A percentile compares a stretch with the other conserved stretches of the same genome.
Evolutionary conservation across 2,888 invertebrate genomes (phyloP).

Genomic region (Perizoma affinitatum): DNA sequence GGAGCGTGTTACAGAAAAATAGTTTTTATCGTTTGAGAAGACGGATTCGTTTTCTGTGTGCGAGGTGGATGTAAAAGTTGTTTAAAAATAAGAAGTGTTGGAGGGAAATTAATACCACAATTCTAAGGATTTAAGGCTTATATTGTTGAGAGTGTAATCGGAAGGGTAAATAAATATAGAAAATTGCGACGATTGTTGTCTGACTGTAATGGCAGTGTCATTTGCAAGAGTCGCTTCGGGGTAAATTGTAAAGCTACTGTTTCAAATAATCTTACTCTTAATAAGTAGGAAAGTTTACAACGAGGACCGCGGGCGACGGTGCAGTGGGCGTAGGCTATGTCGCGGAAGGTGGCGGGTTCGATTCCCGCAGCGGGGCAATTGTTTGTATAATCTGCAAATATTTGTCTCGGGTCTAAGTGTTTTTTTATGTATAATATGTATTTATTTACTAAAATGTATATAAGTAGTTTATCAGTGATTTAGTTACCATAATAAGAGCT

Average conservation of each 20-base stretch:
- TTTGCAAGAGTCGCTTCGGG: constrained; percentile 61
- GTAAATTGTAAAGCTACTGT: constrained; percentile 16
- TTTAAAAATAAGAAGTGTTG: constrained; percentile 78
- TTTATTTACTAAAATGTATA: no score
- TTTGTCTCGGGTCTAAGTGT: no score
- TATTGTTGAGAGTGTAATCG: constrained; percentile 77
- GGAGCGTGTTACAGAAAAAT: constrained; percentile 44
- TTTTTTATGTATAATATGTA: no score
- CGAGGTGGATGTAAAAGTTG: constrained; percentile 50
- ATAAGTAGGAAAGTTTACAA: no score
- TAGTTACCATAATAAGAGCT: no score
- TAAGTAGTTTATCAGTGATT: no score
- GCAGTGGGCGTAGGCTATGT: no score
- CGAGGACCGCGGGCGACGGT: no score
- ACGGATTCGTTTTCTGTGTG: constrained; percentile 40
- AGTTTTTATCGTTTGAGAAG: constrained; percentile 42
- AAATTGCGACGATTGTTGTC: constrained; percentile 55
- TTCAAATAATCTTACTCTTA: constrained; percentile 3
- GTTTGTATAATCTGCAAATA: no score
- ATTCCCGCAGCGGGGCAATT: no score
- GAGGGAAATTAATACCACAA: constrained; percentile 84
- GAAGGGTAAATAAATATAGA: constrained; percentile 75
- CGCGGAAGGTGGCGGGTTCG: no score
- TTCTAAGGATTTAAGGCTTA: constrained; percentile 81
- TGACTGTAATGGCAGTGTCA: constrained; percentile 66